These are phyloP conservation scores for Leucophenga maculata DNA, from an alignment of 2,888 invertebrate species.

Conservation along the genomic window DNA sequence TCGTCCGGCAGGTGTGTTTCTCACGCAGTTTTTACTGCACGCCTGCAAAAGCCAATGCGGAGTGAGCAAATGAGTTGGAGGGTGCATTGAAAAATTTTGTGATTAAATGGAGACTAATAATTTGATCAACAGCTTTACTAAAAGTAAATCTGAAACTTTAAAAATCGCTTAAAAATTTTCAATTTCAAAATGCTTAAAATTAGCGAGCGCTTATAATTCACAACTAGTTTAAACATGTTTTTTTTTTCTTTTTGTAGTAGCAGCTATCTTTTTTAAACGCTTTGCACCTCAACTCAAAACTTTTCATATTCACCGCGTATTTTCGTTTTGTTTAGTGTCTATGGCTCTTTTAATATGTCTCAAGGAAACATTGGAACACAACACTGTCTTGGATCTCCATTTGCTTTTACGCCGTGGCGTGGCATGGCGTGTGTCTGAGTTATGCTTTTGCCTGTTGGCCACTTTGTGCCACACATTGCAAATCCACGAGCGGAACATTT, in stretches of 20 bases:
- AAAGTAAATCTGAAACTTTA: too few relatives aligned
- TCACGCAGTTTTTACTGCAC: slow-evolving; percentile 44
- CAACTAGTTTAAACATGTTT: too few relatives aligned
- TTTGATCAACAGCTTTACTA: too few relatives aligned
- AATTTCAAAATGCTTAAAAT: too few relatives aligned
- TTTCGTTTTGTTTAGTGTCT: slow-evolving; percentile 19
- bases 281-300: too few relatives aligned
- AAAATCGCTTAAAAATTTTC: too few relatives aligned
- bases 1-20: slow-evolving; percentile 53
- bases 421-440: not conserved
- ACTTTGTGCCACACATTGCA: slow-evolving; percentile 2
- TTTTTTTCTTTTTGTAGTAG: too few relatives aligned
- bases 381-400: not conserved
- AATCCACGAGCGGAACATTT: not conserved
- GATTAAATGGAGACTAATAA: too few relatives aligned
- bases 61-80: too few relatives aligned
- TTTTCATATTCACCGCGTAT: not conserved
- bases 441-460: not conserved
- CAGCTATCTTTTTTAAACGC: too few relatives aligned
- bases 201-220: too few relatives aligned
- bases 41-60: not conserved
- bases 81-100: too few relatives aligned
- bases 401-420: not conserved
- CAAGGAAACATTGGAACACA: slow-evolving; percentile 22
- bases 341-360: slow-evolving; percentile 32